Base-by-base conservation (phyloP, 2,888 invertebrate species). In the Adelphocoris suturalis region DNA sequence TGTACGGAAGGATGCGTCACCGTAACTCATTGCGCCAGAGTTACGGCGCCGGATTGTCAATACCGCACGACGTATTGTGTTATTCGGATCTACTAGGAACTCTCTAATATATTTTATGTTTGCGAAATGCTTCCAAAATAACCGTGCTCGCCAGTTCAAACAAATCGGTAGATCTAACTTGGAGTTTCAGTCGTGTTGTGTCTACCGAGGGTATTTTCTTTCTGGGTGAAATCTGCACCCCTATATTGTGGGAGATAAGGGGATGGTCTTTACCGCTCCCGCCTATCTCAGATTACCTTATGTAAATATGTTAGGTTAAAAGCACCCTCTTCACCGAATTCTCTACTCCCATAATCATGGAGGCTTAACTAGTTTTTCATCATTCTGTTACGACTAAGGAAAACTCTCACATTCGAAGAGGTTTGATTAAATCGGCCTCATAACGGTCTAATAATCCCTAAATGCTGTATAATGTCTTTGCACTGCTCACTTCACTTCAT, bases 251-350 rank as follows among this genome's bases (percentile, higher is more conserved):
- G 16, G 2, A 80, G 78, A 80, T 80, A 80, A 80, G 78, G 37
- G 46, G 13, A 46, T 16, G 46, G 78, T 80, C 78, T 37, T 46
- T 16, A 37, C 78, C 11, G 14, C 14, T 11, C 16, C 28, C 37
- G 19, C n/a, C 46, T n/a, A 16, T 47, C 13, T 46, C 78, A 3
- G 78, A 80, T 80, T 80, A 80, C 78, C 78, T 80, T 80, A 80
- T 80, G 78, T 80, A 80, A 80, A 80, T 80, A 80, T 80, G 78
- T 80, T 80, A 1, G 78, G 46, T 80, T n/a, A 46, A 19, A 37
- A 7, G 37, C 37, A 16, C 2, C 12, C 16, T 11, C 52, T 3
- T 11, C 52, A 7, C 16, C 16, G 5, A 13, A 2, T 16, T 11
- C 1, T 16, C 16, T 52, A 16, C 52, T 37, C 37, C 7, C 37